Evolutionary conservation across 2,888 invertebrate species (phyloP).

Genomic region (Cenopis cana): DNA sequence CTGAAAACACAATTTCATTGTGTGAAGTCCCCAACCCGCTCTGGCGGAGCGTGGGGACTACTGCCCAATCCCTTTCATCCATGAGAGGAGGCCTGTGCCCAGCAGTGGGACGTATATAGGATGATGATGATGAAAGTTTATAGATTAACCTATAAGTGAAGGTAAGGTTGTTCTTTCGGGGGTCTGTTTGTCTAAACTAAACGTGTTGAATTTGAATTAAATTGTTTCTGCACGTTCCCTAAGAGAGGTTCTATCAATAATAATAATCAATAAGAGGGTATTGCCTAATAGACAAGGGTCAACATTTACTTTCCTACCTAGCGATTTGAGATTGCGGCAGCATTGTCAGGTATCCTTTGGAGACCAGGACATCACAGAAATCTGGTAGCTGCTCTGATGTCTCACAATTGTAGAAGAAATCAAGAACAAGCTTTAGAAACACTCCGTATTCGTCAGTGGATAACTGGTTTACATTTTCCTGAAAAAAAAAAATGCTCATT

Average conservation of each 20-base stretch:
- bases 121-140: too few relatives aligned
- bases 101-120: too few relatives aligned
- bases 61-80: too few relatives aligned
- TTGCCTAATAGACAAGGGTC: too few relatives aligned
- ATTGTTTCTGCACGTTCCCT: not conserved
- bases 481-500: not conserved
- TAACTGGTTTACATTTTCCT: constrained; percentile 71
- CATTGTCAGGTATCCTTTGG: constrained; percentile 69
- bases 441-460: constrained; percentile 69
- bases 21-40: not conserved
- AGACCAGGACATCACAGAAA: constrained; percentile 72
- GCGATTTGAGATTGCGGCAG: constrained; percentile 70
- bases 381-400: constrained; percentile 56
- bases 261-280: too few relatives aligned
- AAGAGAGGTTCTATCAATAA: too few relatives aligned
- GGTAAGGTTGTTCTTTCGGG: too few relatives aligned
- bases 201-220: not conserved
- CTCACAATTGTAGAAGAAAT: constrained; percentile 61
- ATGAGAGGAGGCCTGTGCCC: too few relatives aligned
- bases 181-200: not conserved
- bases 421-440: constrained; percentile 68
- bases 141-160: too few relatives aligned
- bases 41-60: too few relatives aligned
- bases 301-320: too few relatives aligned
- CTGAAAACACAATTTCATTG: constrained; percentile 54